These are phyloP conservation scores for Euthynnus affinis DNA, from an alignment of 2,797 vertebrate genomes.

Conservation along the genomic window DNA sequence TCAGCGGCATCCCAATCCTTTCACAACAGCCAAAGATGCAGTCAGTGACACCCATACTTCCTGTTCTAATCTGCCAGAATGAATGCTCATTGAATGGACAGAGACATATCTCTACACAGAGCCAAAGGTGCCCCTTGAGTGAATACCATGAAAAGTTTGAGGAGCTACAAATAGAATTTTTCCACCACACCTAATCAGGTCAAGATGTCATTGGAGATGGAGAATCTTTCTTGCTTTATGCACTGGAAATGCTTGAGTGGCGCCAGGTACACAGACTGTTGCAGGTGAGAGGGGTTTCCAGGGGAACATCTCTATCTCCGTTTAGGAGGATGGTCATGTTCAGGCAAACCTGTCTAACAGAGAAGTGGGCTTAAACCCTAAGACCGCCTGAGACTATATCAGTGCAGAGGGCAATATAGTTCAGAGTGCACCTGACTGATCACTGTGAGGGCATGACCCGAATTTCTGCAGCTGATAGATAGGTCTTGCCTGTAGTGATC, in stretches of 20 bases:
- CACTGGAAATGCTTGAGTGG: conserved; percentile 21
- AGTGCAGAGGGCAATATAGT: not conserved
- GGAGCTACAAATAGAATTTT: not conserved
- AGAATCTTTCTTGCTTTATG: conserved; percentile 6
- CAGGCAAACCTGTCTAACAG: conserved; percentile 31
- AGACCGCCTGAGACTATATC: conserved; percentile 15
- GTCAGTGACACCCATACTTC: no score
- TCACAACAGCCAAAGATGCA: no score
- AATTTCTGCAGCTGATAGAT: conserved; percentile 18
- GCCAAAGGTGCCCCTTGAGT: not conserved
- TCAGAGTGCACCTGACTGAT: conserved; percentile 30
- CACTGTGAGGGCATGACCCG: conserved; percentile 26
- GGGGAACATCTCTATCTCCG: conserved; percentile 7
- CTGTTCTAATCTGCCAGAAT: no score
- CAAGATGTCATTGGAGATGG: conserved; percentile 19
- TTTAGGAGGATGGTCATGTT: conserved; percentile 26
- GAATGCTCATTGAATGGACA: not conserved
- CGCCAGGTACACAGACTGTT: conserved; percentile 15
- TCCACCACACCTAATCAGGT: conserved; percentile 5
- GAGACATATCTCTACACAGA: not conserved
- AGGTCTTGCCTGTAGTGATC: conserved; percentile 11
- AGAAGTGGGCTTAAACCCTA: conserved; percentile 17
- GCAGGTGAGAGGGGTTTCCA: conserved; percentile 13
- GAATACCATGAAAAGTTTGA: conserved; percentile 10
- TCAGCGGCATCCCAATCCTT: no score